Evolutionary conservation across 2,113 vertebrate species (phyloP).

Genomic region (Brienomyrus longianalis): DNA sequence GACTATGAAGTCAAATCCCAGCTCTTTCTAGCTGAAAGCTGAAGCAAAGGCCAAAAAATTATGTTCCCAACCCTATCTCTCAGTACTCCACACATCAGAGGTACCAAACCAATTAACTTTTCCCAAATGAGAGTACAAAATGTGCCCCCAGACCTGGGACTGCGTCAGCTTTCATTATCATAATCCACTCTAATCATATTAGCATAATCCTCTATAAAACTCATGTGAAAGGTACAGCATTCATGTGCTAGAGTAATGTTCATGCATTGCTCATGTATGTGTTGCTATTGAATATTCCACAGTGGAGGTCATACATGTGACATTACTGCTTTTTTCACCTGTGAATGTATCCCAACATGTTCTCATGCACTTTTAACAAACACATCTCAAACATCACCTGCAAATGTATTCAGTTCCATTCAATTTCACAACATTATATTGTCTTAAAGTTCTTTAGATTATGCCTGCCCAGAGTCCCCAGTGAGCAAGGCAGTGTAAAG

Average conservation of each 20-base stretch:
- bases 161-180: constrained; percentile 47
- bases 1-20: constrained; percentile 6
- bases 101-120: constrained; percentile 59
- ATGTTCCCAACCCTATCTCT: constrained; percentile 28
- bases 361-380: not conserved
- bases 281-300: not conserved
- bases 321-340: not conserved
- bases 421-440: not conserved
- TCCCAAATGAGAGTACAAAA: constrained; percentile 54
- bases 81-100: constrained; percentile 56
- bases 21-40: constrained; percentile 17
- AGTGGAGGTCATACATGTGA: not conserved
- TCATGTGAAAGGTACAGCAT: constrained; percentile 42
- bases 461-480: not conserved
- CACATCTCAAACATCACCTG: not conserved
- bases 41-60: constrained; percentile 38
- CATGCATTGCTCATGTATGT: constrained; percentile 16
- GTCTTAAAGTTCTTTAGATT: not conserved
- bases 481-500: not conserved
- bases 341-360: not conserved
- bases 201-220: constrained; percentile 47
- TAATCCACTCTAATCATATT: constrained; percentile 68
- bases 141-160: constrained; percentile 34
- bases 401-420: not conserved
- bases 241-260: constrained; percentile 10